Evolutionary conservation across 2,113 vertebrate species (phyloP).

Genomic region (Siniperca knerii): DNA sequence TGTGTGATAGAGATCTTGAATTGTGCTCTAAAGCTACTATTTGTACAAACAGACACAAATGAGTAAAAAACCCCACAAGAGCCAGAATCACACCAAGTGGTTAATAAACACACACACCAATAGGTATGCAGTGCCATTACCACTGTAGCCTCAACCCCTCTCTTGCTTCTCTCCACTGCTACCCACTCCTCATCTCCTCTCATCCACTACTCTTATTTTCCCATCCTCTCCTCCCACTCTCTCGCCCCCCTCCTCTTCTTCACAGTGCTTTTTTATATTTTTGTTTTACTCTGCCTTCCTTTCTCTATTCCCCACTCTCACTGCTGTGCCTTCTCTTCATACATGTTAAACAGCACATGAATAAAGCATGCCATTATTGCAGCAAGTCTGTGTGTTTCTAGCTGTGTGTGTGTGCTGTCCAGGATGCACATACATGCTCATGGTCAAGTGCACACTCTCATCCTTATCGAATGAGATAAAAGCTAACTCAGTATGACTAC

Average conservation of each 20-base stretch:
- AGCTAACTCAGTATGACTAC: slow-evolving; percentile 14
- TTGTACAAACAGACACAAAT: slow-evolving; percentile 40
- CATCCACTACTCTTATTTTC: slow-evolving; percentile 30
- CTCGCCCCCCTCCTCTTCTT: slow-evolving; percentile 14
- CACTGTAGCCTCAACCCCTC: slow-evolving; percentile 12
- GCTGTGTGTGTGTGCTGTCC: not conserved
- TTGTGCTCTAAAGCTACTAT: slow-evolving; percentile 24
- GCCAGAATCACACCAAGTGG: slow-evolving; percentile 33
- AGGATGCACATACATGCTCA: not conserved
- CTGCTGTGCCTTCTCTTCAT: slow-evolving; percentile 10
- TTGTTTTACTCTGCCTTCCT: slow-evolving; percentile 9
- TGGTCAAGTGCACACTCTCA: slow-evolving; percentile 20
- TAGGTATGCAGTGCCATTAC: slow-evolving; percentile 12
- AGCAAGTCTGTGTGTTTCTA: not conserved
- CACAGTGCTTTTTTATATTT: not conserved
- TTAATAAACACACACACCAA: slow-evolving; percentile 12
- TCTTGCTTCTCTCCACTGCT: slow-evolving; percentile 16
- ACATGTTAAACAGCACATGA: slow-evolving; percentile 60
- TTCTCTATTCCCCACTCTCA: not conserved
- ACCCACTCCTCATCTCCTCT: slow-evolving; percentile 36
- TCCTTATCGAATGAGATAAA: slow-evolving; percentile 63
- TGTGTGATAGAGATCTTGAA: slow-evolving; percentile 27
- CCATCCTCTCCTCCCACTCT: slow-evolving; percentile 33
- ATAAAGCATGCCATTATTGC: slow-evolving; percentile 58
- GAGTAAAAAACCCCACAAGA: slow-evolving; percentile 8